Base-by-base conservation (phyloP, 2,797 vertebrate genomes). In the Nothura maculosa region DNA sequence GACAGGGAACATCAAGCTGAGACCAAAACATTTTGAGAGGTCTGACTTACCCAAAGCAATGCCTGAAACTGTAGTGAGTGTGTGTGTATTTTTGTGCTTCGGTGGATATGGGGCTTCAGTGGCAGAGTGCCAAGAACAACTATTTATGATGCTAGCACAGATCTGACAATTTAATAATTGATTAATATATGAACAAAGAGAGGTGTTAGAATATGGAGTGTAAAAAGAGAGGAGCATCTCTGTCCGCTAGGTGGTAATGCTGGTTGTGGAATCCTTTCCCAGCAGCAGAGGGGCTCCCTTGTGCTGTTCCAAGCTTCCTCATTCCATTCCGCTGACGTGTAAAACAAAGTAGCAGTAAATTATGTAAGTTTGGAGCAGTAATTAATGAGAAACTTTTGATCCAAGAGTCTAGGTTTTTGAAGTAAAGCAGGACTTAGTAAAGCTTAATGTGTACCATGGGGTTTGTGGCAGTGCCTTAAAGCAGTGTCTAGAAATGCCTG, bases 171-270 rank as follows among this genome's bases (percentile, higher is more conserved):
- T 73, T 2, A 1, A 12, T 60, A 10, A 12, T 3, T 11, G 42
- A 2, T 79, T 6, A 32, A 20, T 27, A 0, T 21, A 5, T 6
- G 15, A 19, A 9, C 25, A 36, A 2, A 3, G 52, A 61, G 34
- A 20, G 7, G 1, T 0, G 10, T 7, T 25, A 0, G 34, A 40
- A 7, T 69, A 1, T 20, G 69, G 19, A 36, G 67, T 3, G 0
- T 43, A 63, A 30, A 81, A 52, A 21, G 32, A 63, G 78, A 45
- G 22, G 20, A 66, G 43, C 70, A 52, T 77, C 30, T 5, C 8
- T 57, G 78, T 14, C 76, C 66, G 0, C 88, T 52, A 43, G 70
- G 48, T 20, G 76, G 84, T 89, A 81, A 94, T 67, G 70, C 85
- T 19, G 84, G 40, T 27, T 61, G 32, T 3, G 20, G 25, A 54